phyloP scores from a whole-genome alignment of 2,888 invertebrate species.

The Pristionchus mayeri region DNA sequence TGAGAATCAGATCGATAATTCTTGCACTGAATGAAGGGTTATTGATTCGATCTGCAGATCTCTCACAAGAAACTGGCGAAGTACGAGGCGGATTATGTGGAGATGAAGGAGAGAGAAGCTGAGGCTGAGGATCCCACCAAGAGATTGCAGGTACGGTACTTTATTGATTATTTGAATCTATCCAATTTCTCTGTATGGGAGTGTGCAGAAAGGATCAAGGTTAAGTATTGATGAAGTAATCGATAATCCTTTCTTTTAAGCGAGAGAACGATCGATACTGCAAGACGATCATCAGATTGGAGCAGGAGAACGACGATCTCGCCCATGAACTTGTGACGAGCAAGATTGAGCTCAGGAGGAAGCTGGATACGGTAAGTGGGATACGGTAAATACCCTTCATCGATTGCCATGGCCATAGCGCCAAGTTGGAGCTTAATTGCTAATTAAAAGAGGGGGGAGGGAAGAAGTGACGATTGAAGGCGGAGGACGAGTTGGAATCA shows the following conservation, averaged over 20 bases:
- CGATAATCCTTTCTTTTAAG: slow-evolving; percentile 52
- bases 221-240: not conserved
- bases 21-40: no score
- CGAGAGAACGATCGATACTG: slow-evolving; percentile 68
- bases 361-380: slow-evolving; percentile 74
- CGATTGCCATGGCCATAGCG: no score
- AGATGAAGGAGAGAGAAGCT: slow-evolving; percentile 82
- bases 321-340: slow-evolving; percentile 81
- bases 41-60: no score
- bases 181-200: no score
- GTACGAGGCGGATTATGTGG: slow-evolving; percentile 91
- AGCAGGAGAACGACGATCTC: slow-evolving; percentile 81
- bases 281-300: slow-evolving; percentile 80
- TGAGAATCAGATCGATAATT: no score
- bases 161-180: not conserved
- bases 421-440: no score
- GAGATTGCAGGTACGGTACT: slow-evolving; percentile 76
- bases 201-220: no score
- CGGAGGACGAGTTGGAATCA: slow-evolving; percentile 78
- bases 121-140: slow-evolving; percentile 79
- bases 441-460: no score
- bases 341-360: slow-evolving; percentile 80
- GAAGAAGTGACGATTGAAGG: slow-evolving; percentile 69
- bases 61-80: slow-evolving; percentile 88
- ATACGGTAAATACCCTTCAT: no score